These are phyloP conservation scores for Meda fulgida DNA, from an alignment of 2,797 vertebrate species.

Conservation along the genomic window DNA sequence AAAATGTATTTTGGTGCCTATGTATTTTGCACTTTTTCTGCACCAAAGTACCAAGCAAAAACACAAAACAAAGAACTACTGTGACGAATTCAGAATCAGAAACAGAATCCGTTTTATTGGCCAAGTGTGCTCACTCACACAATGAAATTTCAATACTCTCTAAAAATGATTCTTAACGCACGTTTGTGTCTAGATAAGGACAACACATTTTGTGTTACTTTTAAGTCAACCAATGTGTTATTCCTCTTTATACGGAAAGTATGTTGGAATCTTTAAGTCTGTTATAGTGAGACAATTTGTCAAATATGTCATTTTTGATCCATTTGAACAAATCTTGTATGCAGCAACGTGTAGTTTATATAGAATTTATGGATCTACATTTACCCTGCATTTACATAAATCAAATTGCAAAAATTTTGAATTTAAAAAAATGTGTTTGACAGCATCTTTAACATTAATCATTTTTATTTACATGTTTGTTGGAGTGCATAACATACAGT, in stretches of 20 bases:
- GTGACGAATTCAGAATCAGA: background rate
- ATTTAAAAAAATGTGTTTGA: too few relatives aligned
- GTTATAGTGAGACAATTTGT: background rate
- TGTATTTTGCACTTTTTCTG: background rate
- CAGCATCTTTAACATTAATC: background rate
- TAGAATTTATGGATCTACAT: background rate
- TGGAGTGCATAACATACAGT: background rate
- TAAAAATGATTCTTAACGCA: background rate
- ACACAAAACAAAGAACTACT: background rate
- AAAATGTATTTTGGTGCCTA: background rate
- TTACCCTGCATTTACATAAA: background rate
- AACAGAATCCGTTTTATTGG: background rate
- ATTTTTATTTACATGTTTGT: constrained; percentile 1
- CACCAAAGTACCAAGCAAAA: background rate
- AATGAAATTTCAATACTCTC: constrained; percentile 7
- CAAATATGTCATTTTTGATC: background rate
- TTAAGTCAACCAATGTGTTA: background rate
- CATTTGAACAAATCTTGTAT: background rate
- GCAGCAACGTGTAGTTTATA: background rate
- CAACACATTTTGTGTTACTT: background rate
- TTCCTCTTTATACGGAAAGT: background rate
- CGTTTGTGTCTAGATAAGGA: background rate
- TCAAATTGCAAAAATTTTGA: background rate
- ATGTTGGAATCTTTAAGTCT: background rate
- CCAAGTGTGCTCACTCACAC: background rate